Conservation (phyloP, 2,113 vertebrate genomes). For the Neolamprologus devosi region DNA sequence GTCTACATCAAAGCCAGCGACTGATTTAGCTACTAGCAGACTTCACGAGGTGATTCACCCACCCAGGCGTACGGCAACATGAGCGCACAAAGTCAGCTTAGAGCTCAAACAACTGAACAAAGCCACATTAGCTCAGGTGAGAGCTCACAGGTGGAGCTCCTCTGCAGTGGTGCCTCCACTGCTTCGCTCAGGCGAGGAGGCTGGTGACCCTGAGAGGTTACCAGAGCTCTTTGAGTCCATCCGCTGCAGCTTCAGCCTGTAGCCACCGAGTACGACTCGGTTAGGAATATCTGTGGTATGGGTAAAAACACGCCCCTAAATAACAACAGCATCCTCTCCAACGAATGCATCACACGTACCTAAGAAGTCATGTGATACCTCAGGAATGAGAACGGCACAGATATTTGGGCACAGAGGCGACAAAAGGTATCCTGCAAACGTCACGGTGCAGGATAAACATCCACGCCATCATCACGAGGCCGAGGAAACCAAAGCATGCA, state of each 20-base stretch:
- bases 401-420: not conserved
- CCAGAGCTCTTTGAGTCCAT: not conserved
- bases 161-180: not conserved
- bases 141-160: not conserved
- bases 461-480: not conserved
- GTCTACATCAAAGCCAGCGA: not conserved
- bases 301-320: not conserved
- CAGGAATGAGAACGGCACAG: not conserved
- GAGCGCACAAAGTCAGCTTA: not conserved
- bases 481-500: not conserved
- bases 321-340: not conserved
- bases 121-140: not conserved
- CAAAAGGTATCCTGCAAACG: not conserved
- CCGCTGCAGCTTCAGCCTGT: not conserved
- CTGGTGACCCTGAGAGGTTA: not conserved
- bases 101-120: not conserved
- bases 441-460: not conserved
- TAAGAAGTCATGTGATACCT: not conserved
- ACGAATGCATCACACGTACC: accelerated
- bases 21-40: not conserved
- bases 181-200: not conserved
- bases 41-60: not conserved
- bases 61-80: not conserved
- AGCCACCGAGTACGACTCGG: accelerated
- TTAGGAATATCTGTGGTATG: not conserved